Base-by-base conservation (phyloP, 2,797 vertebrate species). In the Cottoperca gobio region DNA sequence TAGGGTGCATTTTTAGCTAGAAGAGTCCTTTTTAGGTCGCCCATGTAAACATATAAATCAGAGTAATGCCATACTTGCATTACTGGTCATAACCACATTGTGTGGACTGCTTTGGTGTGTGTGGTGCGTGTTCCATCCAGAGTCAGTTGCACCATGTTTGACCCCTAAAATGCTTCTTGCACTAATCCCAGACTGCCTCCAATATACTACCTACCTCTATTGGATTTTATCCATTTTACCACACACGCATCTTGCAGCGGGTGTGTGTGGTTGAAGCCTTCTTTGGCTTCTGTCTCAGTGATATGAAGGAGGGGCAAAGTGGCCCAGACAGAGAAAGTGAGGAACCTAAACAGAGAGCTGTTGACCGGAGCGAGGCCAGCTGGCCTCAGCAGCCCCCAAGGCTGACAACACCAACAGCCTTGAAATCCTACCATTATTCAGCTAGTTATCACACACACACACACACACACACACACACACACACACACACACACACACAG, bases 351-450 rank as follows among this genome's bases (percentile, higher is more conserved):
- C 61, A 78, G 70, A 68, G 82, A 84, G 68, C 80, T 79, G 82
- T 83, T 89, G 91, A 91, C 85, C 79, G n/a, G 80, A 87, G 86
- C 33, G 28, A 71, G 77, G 70, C 76, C 90, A 92, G 82, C 88
- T 91, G 90, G 86, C 84, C 87, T 73, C 79, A 73, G 55, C 50
- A 68, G 73, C 57, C 90, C 87, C 86, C 58, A 77, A 89, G 85
- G 88, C 89, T 79, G 90, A 64, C 76, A 37, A 76, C 86, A 70
- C 63, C 73, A 80, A 76, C 82, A 84, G 85, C 89, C 91, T 91
- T 90, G 88, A 91, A 91, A 91, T 91, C 74, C 79, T 67, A 86
- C 88, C 89, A 89, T 87, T 91, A 87, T 92, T 87, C 86, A 52
- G 59, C 83, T 75, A 84, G 88, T 89, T 93, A 89, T 83, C 77